These are phyloP conservation scores for Copidosoma floridanum DNA, from an alignment of 1,140 invertebrate species.

Conservation along the genomic window DNA sequence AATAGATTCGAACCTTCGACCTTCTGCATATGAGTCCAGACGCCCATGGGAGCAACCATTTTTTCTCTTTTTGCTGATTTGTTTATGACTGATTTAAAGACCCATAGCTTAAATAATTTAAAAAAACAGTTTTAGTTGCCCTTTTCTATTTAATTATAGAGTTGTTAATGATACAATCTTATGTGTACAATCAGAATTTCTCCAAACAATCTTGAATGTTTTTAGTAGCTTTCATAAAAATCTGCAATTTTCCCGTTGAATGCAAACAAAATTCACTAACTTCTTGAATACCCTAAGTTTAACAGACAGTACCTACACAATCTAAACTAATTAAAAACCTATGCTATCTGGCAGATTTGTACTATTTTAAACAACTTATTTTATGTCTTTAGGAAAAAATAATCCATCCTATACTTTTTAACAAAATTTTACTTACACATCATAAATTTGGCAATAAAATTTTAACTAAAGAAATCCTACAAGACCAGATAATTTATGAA, in stretches of 20 bases:
- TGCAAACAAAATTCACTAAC: constrained; percentile 14
- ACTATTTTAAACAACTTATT: constrained; percentile 1
- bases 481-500: too few species aligned
- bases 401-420: neutral
- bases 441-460: neutral
- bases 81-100: constrained; percentile 20
- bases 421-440: neutral
- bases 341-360: constrained; percentile 3
- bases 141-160: neutral
- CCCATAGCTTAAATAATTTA: neutral
- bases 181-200: too few species aligned
- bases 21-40: too few species aligned
- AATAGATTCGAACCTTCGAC: too few species aligned
- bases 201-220: too few species aligned
- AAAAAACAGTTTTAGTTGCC: neutral
- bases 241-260: constrained; percentile 28
- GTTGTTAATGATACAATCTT: constrained; percentile 5
- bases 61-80: constrained; percentile 22
- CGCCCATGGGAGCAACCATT: constrained; percentile 26
- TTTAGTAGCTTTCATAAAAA: constrained; percentile 14
- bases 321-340: constrained; percentile 18
- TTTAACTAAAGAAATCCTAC: too few species aligned
- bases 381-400: neutral
- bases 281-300: constrained; percentile 26
- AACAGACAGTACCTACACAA: neutral